These are phyloP conservation scores for Halichondria panicea DNA, from an alignment of 37 sponge, comb jelly and placozoan genomes.

Conservation along the genomic window DNA sequence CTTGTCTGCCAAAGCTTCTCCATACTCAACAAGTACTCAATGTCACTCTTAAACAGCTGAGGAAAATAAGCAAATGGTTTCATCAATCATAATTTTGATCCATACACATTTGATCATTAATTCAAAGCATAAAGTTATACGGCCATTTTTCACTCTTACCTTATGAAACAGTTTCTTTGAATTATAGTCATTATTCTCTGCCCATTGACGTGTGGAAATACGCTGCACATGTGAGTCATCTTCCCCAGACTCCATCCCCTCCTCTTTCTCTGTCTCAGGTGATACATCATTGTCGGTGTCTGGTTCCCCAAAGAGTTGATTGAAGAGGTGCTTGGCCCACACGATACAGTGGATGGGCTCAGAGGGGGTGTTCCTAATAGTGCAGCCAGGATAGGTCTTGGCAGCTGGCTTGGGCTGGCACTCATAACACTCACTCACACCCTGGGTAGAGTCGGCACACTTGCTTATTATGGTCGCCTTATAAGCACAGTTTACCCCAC, in stretches of 20 bases:
- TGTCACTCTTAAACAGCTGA: constrained; percentile 84
- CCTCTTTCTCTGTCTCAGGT: constrained; percentile 89
- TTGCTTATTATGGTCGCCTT: no score
- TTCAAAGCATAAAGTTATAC: not conserved
- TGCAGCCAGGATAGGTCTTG: constrained; percentile 97
- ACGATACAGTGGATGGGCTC: constrained; percentile 99
- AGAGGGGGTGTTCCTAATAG: constrained; percentile 98
- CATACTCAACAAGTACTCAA: constrained; percentile 93
- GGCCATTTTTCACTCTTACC: constrained; percentile 11
- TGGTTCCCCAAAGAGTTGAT: constrained; percentile 96
- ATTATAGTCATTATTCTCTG: constrained; percentile 73
- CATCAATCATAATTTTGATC: not conserved
- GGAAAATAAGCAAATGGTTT: not conserved
- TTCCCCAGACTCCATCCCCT: constrained; percentile 32
- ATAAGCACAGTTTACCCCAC: no score
- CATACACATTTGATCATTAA: not conserved
- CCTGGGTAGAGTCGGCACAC: no score
- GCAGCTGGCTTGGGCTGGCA: constrained; percentile 91
- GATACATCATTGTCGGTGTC: constrained; percentile 98
- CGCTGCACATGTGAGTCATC: constrained; percentile 11
- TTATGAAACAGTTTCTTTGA: constrained; percentile 78
- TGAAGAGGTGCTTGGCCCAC: constrained; percentile 99
- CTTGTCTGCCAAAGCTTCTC: constrained; percentile 95
- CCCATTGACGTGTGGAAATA: constrained; percentile 93
- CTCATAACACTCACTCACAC: constrained; percentile 96